A percentile compares a stretch with the other conserved stretches of the same genome.
phyloP scores from a whole-genome alignment of 1,140 invertebrate genomes.

The Pseudomyrmex concolor region DNA sequence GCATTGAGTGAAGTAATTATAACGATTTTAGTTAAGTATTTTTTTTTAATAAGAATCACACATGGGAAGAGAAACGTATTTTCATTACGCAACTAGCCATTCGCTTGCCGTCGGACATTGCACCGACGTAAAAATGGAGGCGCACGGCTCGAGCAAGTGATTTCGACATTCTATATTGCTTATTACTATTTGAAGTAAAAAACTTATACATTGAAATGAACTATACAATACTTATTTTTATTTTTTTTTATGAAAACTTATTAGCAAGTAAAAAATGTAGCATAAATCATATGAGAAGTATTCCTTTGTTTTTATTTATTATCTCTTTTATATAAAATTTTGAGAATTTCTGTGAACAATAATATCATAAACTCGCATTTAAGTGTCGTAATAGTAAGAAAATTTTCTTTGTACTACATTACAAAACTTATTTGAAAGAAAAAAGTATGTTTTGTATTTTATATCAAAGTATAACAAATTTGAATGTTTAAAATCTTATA shows the following conservation, averaged over 20 bases:
- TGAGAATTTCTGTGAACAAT: neutral
- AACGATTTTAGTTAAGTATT: neutral
- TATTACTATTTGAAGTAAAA: neutral
- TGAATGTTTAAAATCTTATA: neutral
- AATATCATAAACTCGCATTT: neutral
- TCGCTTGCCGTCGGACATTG: slow-evolving; percentile 67
- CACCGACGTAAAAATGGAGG: slow-evolving; percentile 71
- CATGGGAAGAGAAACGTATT: slow-evolving; percentile 20
- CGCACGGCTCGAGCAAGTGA: slow-evolving; percentile 1
- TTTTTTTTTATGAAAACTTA: neutral
- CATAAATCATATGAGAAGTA: neutral
- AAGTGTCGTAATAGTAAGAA: slow-evolving; percentile 10
- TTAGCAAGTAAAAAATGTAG: neutral
- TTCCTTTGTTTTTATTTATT: neutral
- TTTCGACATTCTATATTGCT: slow-evolving; percentile 3
- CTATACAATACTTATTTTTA: neutral
- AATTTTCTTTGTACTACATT: neutral
- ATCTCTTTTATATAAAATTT: neutral
- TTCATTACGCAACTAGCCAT: slow-evolving; percentile 1
- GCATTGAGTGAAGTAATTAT: neutral
- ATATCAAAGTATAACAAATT: neutral
- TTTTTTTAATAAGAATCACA: neutral
- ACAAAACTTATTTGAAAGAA: neutral
- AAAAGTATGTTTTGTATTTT: neutral
- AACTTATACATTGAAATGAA: neutral